Conservation (phyloP, 2,113 vertebrate genomes). For the Paradoxurus hermaphroditus region DNA sequence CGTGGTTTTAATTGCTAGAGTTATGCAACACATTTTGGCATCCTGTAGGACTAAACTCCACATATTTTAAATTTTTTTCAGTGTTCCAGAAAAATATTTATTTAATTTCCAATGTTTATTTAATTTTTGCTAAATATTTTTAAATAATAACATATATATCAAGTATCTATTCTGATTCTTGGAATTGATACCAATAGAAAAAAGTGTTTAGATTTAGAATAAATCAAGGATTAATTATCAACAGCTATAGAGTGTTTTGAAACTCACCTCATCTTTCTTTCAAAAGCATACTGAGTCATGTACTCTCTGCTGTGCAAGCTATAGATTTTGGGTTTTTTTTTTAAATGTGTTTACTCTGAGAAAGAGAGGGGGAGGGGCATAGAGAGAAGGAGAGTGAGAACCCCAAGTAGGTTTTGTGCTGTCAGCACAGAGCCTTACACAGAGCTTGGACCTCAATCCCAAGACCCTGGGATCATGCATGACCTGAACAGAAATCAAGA, state of each 20-base stretch:
- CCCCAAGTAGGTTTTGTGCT: too few species aligned
- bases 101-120: neutral
- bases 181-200: neutral
- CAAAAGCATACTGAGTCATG: neutral
- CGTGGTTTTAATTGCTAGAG: neutral
- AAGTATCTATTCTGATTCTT: neutral
- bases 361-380: too few species aligned
- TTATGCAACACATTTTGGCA: neutral
- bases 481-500: too few species aligned
- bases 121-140: neutral
- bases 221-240: neutral
- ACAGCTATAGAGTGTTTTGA: neutral
- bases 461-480: too few species aligned
- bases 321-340: neutral
- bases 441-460: too few species aligned
- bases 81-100: neutral
- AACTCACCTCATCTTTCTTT: neutral
- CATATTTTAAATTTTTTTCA: neutral
- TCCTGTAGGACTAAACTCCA: neutral
- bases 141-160: neutral
- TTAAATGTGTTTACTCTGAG: too few species aligned
- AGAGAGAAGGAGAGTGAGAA: too few species aligned
- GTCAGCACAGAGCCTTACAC: too few species aligned
- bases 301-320: neutral
- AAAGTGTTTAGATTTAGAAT: neutral